Evolutionary conservation across 1,140 invertebrate species (phyloP).

Genomic region (Aleiodes sp.): DNA sequence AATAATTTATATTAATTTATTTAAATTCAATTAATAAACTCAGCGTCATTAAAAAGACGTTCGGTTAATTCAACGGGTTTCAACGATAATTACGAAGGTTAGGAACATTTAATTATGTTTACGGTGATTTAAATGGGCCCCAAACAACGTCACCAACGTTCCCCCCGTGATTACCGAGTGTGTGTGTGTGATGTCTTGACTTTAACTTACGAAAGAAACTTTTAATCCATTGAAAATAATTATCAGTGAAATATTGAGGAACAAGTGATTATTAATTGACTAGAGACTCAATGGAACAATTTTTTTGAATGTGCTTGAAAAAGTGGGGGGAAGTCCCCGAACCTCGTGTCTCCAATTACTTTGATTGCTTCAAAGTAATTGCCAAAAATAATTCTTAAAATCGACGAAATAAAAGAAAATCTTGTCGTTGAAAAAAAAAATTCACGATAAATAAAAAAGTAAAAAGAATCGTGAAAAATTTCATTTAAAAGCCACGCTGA

Average conservation of each 20-base stretch:
- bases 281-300: neutral
- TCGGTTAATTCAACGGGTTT: neutral
- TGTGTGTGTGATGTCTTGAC: no score
- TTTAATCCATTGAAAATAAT: no score
- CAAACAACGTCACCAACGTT: neutral
- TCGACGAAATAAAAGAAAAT: no score
- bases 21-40: neutral
- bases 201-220: neutral
- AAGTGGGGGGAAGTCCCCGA: neutral
- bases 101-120: neutral
- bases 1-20: neutral
- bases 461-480: no score
- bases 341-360: neutral
- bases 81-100: no score
- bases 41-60: no score
- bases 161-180: neutral
- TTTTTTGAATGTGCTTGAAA: neutral
- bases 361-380: neutral
- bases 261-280: neutral
- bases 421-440: no score
- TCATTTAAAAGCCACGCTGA: no score
- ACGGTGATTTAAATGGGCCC: slow-evolving; percentile 14
- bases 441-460: no score
- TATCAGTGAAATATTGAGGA: no score
- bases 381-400: no score